Evolutionary conservation across 2,113 vertebrate genomes (phyloP).

Genomic region (Salvelinus namaycush): DNA sequence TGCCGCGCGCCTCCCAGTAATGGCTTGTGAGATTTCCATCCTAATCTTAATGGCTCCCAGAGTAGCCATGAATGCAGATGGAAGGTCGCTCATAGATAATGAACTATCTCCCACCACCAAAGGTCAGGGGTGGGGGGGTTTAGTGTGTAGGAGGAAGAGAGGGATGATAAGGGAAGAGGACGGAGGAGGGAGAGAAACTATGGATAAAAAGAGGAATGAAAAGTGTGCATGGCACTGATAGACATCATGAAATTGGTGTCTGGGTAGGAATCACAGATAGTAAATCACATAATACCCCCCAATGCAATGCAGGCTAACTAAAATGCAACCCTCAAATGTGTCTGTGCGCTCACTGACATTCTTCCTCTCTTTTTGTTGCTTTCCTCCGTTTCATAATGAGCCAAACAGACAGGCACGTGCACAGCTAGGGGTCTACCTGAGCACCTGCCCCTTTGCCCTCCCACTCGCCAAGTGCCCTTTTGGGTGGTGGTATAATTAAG

Average conservation of each 20-base stretch:
- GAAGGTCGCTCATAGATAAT: conserved; percentile 98
- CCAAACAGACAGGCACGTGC: conserved; percentile 20
- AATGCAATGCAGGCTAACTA: conserved; percentile 30
- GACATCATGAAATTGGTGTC: conserved; percentile 37
- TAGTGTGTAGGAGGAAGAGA: conserved; percentile 12
- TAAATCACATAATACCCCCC: conserved; percentile 37
- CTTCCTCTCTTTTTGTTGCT: conserved; percentile 28
- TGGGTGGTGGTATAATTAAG: too few relatives aligned
- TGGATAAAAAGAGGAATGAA: conserved; percentile 2
- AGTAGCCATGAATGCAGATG: conserved; percentile 99
- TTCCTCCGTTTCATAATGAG: conserved; percentile 31
- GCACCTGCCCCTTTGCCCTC: too few relatives aligned
- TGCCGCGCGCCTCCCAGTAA: conserved; percentile 85
- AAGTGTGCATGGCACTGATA: conserved; percentile 35
- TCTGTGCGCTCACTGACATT: conserved; percentile 43
- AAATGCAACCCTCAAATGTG: conserved; percentile 52
- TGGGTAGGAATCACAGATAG: conserved; percentile 27
- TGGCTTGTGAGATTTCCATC: conserved; percentile 99
- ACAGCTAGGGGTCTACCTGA: too few relatives aligned
- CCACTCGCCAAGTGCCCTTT: too few relatives aligned
- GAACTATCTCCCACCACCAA: conserved; percentile 94
- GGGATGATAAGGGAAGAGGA: conserved; percentile 21
- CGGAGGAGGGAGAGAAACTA: neutral
- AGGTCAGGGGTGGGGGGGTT: conserved; percentile 77
- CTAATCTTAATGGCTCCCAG: conserved; percentile 99